Percentiles rank a stretch among this genome's conserved stretches.
Evolutionary conservation across 2,797 vertebrate genomes (phyloP).

Genomic region (Knipowitschia caucasica): DNA sequence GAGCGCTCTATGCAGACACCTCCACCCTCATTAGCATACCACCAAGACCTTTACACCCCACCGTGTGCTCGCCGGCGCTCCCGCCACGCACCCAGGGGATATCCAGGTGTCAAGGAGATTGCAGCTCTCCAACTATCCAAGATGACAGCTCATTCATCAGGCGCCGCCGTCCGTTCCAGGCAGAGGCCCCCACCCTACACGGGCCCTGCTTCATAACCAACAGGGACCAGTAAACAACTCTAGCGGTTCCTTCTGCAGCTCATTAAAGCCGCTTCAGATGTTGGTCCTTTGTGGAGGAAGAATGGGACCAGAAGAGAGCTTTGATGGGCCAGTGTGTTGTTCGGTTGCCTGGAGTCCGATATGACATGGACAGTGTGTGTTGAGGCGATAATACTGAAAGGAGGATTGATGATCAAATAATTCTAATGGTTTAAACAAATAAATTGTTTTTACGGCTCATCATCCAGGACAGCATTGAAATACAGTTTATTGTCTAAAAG

Average conservation of each 20-base stretch:
- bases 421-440: too few species aligned
- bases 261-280: constrained; percentile 43
- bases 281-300: constrained; percentile 26
- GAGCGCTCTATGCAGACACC: neutral
- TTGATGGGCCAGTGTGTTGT: constrained; percentile 39
- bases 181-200: constrained; percentile 57
- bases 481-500: too few species aligned
- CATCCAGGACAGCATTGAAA: too few species aligned
- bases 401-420: constrained; percentile 6
- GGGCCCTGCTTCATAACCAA: constrained; percentile 60
- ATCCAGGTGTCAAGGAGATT: constrained; percentile 57
- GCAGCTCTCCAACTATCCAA: constrained; percentile 66
- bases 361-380: constrained; percentile 18
- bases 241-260: constrained; percentile 30
- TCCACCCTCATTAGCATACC: constrained; percentile 27
- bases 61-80: constrained; percentile 10
- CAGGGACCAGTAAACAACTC: constrained; percentile 56
- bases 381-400: constrained; percentile 24
- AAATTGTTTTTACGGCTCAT: too few species aligned
- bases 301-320: constrained; percentile 18
- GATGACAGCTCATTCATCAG: constrained; percentile 79
- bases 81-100: constrained; percentile 32
- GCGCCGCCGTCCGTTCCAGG: constrained; percentile 62
- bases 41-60: constrained; percentile 42
- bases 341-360: neutral